Base-by-base conservation (phyloP, 2,113 vertebrate species). In the Pituophis catenifer region DNA sequence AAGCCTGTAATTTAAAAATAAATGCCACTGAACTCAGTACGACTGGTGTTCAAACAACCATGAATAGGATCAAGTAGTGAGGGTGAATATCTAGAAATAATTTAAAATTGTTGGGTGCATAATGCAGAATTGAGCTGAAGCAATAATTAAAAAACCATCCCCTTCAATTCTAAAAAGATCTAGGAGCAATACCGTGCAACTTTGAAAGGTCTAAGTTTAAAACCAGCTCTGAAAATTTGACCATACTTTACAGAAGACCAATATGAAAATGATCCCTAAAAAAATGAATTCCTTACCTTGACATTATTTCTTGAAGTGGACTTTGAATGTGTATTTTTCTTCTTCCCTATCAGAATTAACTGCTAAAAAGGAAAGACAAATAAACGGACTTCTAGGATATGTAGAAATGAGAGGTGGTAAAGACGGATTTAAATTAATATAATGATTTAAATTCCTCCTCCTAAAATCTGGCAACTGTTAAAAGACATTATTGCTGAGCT, bases 361-460 rank as follows among this genome's bases (percentile, higher is more conserved):
- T 44, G 33, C 33, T 81, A 81, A 81, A 81, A 44, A 44, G 89
- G 48, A 94, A 93, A 33, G 1, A 33, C 38, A 93, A 59, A 48
- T 93, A 86, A 89, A 90, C 85, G 91, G 88, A 62, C 23, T 29
- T 95, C 93, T 92, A 95, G 90, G 55, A n/a, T 85, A 75, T 62
- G 38, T 29, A 94, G 88, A 94, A 93, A 75, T 89, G 50, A 94
- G 1, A 88, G 23, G 48, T 85, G 93, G 81, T 33, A 93, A 52
- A 92, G 5, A 24, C 92, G n/a, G 2, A 92, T 87, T 91, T 94
- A 92, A 5, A 91, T 94, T 85, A 94, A 85, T 13, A n/a, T 53
- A 91, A 93, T 93, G 94, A 94, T 94, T 95, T 95, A 89, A 13
- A 89, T 92, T 95, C 93, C 3, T 93, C 91, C 90, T 92, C 93